Base-by-base conservation (phyloP, 2,113 vertebrate species). In the Corynorhinus townsendii region DNA sequence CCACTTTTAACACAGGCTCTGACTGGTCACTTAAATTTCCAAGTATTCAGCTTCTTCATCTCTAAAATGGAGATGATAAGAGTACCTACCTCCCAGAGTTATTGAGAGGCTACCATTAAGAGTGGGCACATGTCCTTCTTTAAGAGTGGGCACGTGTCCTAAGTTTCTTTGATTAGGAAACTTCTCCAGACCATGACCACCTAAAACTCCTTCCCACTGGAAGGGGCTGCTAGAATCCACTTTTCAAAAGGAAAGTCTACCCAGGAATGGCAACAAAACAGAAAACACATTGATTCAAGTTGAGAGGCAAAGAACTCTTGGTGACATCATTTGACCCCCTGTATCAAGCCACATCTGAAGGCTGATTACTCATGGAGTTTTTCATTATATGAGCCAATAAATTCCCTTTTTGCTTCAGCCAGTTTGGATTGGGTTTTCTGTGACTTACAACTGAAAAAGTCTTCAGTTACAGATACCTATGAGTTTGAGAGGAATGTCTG, bases 321-420 rank as follows among this genome's bases (percentile, higher is more conserved):
- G 89, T 95, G 96, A 96, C 47, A 88, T 96, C 90, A 96, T 82
- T 56, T 56, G 68, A 91, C 77, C 92, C 56, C 66, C 45, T 84
- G 5, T 8, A 76, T 95, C 19, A 38, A 96, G 47, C 54, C 81
- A 90, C 95, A 95, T 96, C 90, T 93, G 52, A 95, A 93, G 77
- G 49, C 28, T 6, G 33, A 82, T 97, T 93, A 87, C 92, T 93
- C 90, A 95, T 45, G 68, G 71, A 94, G 28, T 73, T 94, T 81
- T 91, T 54, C 90, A 81, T 95, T 92, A 77, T 77, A 93, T 69
- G 85, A 94, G 81, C 33, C 75, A 95, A 94, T 85, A 95, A 95
- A 93, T 97, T 93, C 45, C 54, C 56, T 88, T 96, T 96, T 92
- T 49, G 89, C 62, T 86, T 81, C 52, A 89, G 81, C 85, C 90